Evolutionary conservation across 2,113 vertebrate genomes (phyloP), one percentile per base, ranked within the genome.

Genomic region (Nyctereutes procyonoides): DNA sequence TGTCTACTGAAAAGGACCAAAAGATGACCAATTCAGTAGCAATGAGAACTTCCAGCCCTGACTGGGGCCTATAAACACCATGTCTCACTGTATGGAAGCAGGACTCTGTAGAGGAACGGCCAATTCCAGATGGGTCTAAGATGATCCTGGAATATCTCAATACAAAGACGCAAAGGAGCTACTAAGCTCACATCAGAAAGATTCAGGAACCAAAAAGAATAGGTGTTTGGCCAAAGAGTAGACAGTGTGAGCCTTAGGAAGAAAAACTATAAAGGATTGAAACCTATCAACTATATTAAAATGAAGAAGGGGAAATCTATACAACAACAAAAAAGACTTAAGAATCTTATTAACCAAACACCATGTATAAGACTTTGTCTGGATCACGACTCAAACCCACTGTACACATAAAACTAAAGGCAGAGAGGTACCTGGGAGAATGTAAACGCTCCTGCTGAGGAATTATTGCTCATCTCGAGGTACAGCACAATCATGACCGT

Each of bases 391-490:
- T 74, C 38, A 94, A 71, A 60, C 2, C 15, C 82, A 79, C 2
- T 43, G 1, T 62, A 28, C 71, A 93, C 38, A 58, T 51, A 30
- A n/a, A 63, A 79, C 12, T 51, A 53, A 80, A n/a, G 30, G 8
- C 16, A 7, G 38, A 90, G 55, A 43, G 16, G n/a, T 0, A 79
- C 32, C 10, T 53, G 19, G 73, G 48, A 65, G 95, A 92, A 71
- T 58, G 19, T 82, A n/a, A 87, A 77, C 26, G 83, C 16, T 76
- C n/a, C 43, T 20, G 77, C 20, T 69, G 12, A 82, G 26, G 16
- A 96, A 96, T 69, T 30, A 83, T 38, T 90, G 65, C 30, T 83
- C 38, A 62, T 69, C 88, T 83, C 92, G 69, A 89, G 60, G 17
- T 73, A 80, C 62, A 83, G 30, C 24, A 65, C 43, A 83, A 74